phyloP scores from a whole-genome alignment of 2,888 invertebrate species.

The Synergus laeviventris region DNA sequence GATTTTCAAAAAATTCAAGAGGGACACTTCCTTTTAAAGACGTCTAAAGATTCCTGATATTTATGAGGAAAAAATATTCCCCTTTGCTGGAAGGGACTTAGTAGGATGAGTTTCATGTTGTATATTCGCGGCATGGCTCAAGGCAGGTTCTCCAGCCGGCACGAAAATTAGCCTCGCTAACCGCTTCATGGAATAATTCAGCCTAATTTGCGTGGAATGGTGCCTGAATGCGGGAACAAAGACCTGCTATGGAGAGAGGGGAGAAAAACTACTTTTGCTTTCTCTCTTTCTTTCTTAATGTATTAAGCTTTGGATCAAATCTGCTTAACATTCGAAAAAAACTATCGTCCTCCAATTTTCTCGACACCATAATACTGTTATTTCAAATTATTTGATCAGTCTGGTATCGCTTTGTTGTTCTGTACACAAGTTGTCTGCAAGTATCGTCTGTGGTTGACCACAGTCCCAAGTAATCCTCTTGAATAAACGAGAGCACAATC shows the following conservation, averaged over 20 bases:
- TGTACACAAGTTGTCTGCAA: not conserved
- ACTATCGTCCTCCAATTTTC: not conserved
- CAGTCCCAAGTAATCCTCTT: not conserved
- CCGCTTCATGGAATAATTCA: constrained; percentile 26
- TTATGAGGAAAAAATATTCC: not conserved
- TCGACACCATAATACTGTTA: too few species aligned
- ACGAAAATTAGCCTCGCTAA: constrained; percentile 27
- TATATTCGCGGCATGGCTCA: not conserved
- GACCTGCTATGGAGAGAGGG: constrained; percentile 20
- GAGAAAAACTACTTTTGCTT: not conserved
- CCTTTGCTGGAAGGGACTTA: not conserved
- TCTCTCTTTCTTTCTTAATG: not conserved
- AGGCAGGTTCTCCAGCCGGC: not conserved
- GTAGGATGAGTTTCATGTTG: not conserved
- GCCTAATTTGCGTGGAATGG: constrained; percentile 38
- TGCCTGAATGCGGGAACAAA: constrained; percentile 17
- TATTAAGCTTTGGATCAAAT: not conserved
- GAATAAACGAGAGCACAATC: not conserved
- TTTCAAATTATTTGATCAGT: too few species aligned
- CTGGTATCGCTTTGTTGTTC: not conserved
- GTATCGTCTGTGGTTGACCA: not conserved
- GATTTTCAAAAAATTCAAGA: too few species aligned
- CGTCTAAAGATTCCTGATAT: too few species aligned
- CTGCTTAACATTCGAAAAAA: not conserved
- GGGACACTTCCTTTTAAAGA: too few species aligned